A percentile compares a stretch with the other conserved stretches of the same genome.
Evolutionary conservation across 2,888 invertebrate genomes (phyloP).

Genomic region (Diogma glabrata): DNA sequence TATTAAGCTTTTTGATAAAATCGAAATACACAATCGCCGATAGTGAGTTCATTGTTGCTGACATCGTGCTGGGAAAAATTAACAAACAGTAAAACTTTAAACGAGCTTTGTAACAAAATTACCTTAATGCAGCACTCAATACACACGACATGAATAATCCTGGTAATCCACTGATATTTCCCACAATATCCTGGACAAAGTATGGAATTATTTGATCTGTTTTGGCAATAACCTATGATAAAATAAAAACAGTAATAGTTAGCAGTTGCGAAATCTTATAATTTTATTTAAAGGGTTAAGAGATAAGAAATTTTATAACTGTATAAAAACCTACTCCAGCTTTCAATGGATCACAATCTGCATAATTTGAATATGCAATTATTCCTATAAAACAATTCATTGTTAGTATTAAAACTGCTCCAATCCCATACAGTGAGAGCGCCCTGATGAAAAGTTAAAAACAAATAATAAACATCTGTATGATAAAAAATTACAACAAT

Average conservation of each 20-base stretch:
- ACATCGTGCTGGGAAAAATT: conserved; percentile 9
- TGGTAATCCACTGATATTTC: conserved; percentile 10
- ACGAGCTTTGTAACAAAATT: no score
- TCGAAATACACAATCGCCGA: conserved; percentile 3
- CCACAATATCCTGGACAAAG: conserved; percentile 11
- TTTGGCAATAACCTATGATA: conserved; percentile 24
- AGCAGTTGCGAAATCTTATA: no score
- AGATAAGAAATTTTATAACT: no score
- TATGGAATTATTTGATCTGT: conserved; percentile 31
- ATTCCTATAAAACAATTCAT: conserved; percentile 10
- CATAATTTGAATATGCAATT: not conserved
- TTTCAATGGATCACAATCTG: conserved; percentile 40
- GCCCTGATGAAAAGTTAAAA: conserved; percentile 20
- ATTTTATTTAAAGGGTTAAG: no score
- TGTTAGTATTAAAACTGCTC: no score
- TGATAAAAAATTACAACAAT: not conserved
- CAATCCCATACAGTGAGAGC: not conserved
- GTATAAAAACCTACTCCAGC: no score
- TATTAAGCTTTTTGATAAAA: not conserved
- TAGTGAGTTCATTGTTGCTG: conserved; percentile 7
- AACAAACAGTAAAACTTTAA: no score
- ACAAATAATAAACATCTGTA: not conserved
- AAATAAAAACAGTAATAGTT: no score
- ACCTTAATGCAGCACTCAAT: conserved; percentile 13
- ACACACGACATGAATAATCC: conserved; percentile 13